These are phyloP conservation scores for Actinostola sp. DNA, from an alignment of 92 coral and sea anemone species.

Conservation along the genomic window DNA sequence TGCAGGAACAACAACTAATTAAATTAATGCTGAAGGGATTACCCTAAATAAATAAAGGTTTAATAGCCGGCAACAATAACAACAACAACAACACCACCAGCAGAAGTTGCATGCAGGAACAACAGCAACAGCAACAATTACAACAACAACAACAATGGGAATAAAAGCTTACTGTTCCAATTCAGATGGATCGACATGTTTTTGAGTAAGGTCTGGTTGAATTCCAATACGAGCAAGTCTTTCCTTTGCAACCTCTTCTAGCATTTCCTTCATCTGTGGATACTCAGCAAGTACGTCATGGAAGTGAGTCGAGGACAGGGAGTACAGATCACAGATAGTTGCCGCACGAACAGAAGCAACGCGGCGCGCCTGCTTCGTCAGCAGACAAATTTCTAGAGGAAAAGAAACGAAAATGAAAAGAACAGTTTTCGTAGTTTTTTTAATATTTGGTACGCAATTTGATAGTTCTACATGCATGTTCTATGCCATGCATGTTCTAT, in stretches of 20 bases:
- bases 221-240: constrained; percentile 89
- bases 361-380: constrained; percentile 84
- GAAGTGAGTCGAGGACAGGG: constrained; percentile 73
- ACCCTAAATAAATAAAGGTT: no score
- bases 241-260: constrained; percentile 91
- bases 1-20: no score
- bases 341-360: constrained; percentile 98
- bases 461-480: no score
- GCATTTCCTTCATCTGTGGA: constrained; percentile 78
- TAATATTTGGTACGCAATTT: no score
- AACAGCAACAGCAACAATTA: not conserved
- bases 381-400: constrained; percentile 82
- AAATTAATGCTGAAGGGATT: no score
- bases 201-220: constrained; percentile 56
- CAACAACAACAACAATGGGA: not conserved
- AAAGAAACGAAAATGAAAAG: not conserved
- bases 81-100: no score
- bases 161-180: constrained; percentile 6
- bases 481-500: no score
- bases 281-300: constrained; percentile 83
- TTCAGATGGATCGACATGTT: constrained; percentile 8
- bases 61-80: no score
- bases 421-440: no score
- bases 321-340: constrained; percentile 86
- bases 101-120: no score